phyloP scores from a whole-genome alignment of 2,113 vertebrate genomes.

The Malurus melanocephalus region DNA sequence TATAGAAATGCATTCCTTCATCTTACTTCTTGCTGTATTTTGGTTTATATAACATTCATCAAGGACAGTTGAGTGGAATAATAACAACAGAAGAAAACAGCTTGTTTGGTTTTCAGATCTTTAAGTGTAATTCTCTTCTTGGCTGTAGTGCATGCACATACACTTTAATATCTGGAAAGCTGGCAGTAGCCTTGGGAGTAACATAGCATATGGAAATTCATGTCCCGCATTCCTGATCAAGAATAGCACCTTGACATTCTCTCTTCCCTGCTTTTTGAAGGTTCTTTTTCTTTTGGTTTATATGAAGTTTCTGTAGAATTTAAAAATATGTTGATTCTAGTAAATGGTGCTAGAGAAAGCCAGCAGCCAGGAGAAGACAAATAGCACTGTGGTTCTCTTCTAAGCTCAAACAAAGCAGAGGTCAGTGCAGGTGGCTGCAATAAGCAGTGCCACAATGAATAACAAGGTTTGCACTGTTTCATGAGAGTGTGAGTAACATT shows the following conservation, averaged over 20 bases:
- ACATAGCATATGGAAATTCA: neutral
- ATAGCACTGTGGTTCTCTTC: neutral
- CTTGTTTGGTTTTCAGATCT: neutral
- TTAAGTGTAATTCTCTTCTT: neutral
- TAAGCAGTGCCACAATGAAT: neutral
- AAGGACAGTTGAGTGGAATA: neutral
- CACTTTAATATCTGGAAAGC: neutral
- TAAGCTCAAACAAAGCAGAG: neutral
- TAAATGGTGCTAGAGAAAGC: neutral
- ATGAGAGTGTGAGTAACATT: neutral
- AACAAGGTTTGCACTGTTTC: neutral
- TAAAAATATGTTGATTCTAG: neutral
- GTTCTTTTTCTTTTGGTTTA: neutral
- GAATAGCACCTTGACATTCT: neutral
- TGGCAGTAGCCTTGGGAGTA: neutral
- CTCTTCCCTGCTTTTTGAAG: neutral
- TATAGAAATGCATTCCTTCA: neutral
- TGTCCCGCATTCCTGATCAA: neutral
- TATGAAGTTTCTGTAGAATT: neutral
- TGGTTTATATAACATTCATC: neutral
- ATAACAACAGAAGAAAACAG: neutral
- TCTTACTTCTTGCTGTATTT: neutral
- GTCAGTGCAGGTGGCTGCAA: neutral
- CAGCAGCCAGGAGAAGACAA: neutral
- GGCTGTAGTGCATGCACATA: neutral